These are phyloP conservation scores for Craseonycteris thonglongyai DNA, from an alignment of 2,113 vertebrate genomes.

Conservation along the genomic window DNA sequence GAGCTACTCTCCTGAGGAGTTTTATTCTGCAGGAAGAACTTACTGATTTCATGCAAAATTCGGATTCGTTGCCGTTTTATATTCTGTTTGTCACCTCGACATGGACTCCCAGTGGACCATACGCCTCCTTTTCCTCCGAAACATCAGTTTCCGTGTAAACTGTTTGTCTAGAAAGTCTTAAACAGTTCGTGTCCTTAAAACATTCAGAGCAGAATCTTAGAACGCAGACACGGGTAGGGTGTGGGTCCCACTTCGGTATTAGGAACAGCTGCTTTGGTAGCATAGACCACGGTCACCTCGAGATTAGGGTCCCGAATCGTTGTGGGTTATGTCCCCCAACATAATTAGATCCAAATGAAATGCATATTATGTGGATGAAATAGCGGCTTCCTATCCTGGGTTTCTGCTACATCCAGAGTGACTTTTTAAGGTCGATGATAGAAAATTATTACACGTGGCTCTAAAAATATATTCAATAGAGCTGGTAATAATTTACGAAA, in stretches of 20 bases:
- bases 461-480: background rate
- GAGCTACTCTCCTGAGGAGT: background rate
- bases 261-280: background rate
- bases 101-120: rapidly evolving
- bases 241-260: background rate
- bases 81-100: background rate
- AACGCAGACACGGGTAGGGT: background rate
- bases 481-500: background rate
- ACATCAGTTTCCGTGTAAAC: background rate
- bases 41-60: background rate
- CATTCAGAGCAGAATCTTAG: background rate
- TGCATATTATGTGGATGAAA: background rate
- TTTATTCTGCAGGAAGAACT: background rate
- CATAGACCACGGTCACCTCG: background rate
- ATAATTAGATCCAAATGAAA: background rate
- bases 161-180: background rate
- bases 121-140: background rate
- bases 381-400: background rate
- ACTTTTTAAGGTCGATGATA: background rate
- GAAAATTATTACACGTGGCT: background rate
- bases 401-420: background rate
- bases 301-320: background rate
- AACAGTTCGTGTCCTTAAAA: background rate
- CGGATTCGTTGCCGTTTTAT: background rate
- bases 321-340: background rate